Evolutionary conservation across 2,888 invertebrate species (phyloP).

Genomic region (Hydroisotoma schaefferi): DNA sequence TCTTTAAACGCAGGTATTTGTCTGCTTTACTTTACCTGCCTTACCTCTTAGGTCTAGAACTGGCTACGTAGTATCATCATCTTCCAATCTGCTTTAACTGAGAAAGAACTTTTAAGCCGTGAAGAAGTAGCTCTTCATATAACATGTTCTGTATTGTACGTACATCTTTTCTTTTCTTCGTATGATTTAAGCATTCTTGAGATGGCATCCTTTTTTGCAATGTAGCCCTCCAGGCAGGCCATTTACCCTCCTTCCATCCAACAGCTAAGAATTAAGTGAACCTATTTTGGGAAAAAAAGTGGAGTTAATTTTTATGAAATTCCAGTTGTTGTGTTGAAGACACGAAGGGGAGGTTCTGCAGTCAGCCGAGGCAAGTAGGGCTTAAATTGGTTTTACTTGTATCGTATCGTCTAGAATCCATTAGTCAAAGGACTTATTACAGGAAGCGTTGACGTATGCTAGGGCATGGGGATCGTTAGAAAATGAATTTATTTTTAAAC

Average conservation of each 20-base stretch:
- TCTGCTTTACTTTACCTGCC: too few species aligned
- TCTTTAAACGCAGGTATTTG: not conserved
- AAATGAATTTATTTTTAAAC: slow-evolving; percentile 11
- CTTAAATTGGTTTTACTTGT: slow-evolving; percentile 4
- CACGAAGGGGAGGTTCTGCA: not conserved
- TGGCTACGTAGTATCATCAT: too few species aligned
- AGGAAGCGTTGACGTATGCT: slow-evolving; percentile 12
- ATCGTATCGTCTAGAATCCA: too few species aligned
- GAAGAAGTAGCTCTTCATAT: not conserved
- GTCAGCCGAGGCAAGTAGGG: not conserved
- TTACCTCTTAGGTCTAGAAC: too few species aligned
- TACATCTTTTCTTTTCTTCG: too few species aligned
- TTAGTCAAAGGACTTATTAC: slow-evolving; percentile 12
- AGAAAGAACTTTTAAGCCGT: not conserved
- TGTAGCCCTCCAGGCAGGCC: slow-evolving; percentile 17
- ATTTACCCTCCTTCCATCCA: slow-evolving; percentile 14
- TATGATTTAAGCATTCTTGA: not conserved
- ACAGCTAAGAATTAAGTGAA: not conserved
- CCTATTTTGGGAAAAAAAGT: slow-evolving; percentile 17
- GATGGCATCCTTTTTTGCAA: slow-evolving; percentile 16
- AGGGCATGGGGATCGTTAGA: slow-evolving; percentile 2
- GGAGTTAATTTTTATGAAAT: not conserved
- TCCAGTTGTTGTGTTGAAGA: not conserved
- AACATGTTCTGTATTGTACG: too few species aligned
- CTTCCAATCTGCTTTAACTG: not conserved